phyloP scores from a whole-genome alignment of 37 sponge, comb jelly and placozoan genomes.

The Petrosia ficiformis region DNA sequence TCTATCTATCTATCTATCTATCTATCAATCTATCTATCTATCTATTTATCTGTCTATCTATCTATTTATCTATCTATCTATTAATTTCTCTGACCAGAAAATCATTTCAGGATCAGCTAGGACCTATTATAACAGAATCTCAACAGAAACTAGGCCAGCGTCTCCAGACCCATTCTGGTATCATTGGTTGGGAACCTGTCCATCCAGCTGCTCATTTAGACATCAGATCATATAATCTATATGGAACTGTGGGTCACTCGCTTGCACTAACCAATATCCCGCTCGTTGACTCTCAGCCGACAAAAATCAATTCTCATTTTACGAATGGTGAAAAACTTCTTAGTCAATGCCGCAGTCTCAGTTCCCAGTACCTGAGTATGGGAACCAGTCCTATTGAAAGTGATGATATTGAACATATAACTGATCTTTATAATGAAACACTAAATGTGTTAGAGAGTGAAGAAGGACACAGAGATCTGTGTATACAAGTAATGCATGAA shows the following conservation, averaged over 20 bases:
- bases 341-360: not conserved
- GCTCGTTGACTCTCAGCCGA: not conserved
- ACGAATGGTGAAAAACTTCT: not conserved
- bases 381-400: not conserved
- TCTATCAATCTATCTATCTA: too few species aligned
- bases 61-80: too few species aligned
- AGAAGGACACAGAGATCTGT: slow-evolving; percentile 24
- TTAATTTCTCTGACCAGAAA: slow-evolving; percentile 4
- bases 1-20: too few species aligned
- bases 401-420: slow-evolving; percentile 2
- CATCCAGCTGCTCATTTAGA: slow-evolving; percentile 76
- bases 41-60: too few species aligned
- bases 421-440: slow-evolving; percentile 25
- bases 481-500: slow-evolving; percentile 56
- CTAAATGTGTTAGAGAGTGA: slow-evolving; percentile 27
- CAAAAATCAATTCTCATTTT: not conserved
- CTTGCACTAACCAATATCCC: slow-evolving; percentile 12
- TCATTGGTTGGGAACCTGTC: not conserved
- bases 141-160: slow-evolving; percentile 18
- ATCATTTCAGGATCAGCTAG: slow-evolving; percentile 27
- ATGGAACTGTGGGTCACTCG: slow-evolving; percentile 52
- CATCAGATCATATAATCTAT: slow-evolving; percentile 46
- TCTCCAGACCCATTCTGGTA: not conserved
- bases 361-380: not conserved
- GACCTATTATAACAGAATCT: slow-evolving; percentile 33